A percentile compares a stretch with the other conserved stretches of the same genome.
These are phyloP conservation scores for Takifugu ocellatus DNA, from an alignment of 2,797 vertebrate species.

Conservation along the genomic window DNA sequence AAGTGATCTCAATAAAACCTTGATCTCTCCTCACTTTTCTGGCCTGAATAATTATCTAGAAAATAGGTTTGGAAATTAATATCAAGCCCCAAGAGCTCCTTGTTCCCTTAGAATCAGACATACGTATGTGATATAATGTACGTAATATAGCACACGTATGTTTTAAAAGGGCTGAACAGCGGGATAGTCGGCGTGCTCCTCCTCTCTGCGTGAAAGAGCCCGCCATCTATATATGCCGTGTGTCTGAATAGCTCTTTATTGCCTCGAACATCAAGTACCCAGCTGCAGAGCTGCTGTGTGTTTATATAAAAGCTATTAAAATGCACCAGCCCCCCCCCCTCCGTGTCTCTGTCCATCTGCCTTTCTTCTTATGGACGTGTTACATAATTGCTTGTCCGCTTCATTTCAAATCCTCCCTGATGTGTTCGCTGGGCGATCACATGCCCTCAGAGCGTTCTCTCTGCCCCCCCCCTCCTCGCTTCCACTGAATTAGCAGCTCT, in stretches of 20 bases:
- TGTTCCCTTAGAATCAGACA: no score
- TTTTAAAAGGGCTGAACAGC: neutral
- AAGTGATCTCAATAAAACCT: no score
- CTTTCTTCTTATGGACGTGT: constrained; percentile 59
- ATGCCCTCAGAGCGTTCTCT: constrained; percentile 54
- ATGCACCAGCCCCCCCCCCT: constrained; percentile 41
- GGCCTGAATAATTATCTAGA: no score
- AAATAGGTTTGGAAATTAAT: no score
- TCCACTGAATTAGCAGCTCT: constrained; percentile 49
- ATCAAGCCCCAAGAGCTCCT: no score
- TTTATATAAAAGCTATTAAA: constrained; percentile 72
- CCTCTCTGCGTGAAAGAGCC: constrained; percentile 26
- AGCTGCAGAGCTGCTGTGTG: constrained; percentile 59
- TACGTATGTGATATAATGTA: no score
- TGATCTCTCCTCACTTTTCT: no score
- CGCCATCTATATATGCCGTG: constrained; percentile 44
- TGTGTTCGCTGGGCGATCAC: constrained; percentile 52
- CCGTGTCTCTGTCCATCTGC: constrained; percentile 35
- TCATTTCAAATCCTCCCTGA: constrained; percentile 71
- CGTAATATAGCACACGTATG: no score
- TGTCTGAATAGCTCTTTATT: constrained; percentile 57
- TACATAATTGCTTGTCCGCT: constrained; percentile 74
- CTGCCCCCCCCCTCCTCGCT: constrained; percentile 9
- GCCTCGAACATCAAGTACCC: constrained; percentile 55
- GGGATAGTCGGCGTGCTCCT: no score